phyloP scores from a whole-genome alignment of 2,113 vertebrate species.

The Neodontobutis hainanensis region DNA sequence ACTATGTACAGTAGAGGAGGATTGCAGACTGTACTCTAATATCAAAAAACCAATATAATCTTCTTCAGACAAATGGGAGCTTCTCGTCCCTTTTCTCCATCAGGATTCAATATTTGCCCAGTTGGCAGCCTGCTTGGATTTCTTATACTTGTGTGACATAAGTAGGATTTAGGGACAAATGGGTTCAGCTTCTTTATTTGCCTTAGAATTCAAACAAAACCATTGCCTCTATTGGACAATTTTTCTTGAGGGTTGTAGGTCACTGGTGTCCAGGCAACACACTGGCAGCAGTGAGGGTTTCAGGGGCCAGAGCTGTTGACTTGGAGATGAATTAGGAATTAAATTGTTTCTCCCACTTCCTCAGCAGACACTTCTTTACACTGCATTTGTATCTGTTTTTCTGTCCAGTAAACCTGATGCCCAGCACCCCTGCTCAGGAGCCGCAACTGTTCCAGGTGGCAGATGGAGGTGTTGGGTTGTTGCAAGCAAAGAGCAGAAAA shows the following conservation, averaged over 20 bases:
- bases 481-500: slow-evolving; percentile 87
- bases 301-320: slow-evolving; percentile 49
- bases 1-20: neutral
- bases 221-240: slow-evolving; percentile 36
- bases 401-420: slow-evolving; percentile 87
- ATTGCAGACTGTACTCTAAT: slow-evolving; percentile 18
- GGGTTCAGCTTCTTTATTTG: slow-evolving; percentile 42
- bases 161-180: slow-evolving; percentile 17
- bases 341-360: neutral
- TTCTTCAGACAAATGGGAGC: slow-evolving; percentile 15
- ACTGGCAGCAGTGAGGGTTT: slow-evolving; percentile 18
- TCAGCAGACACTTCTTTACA: neutral
- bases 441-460: slow-evolving; percentile 58
- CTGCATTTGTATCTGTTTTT: neutral
- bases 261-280: slow-evolving; percentile 56
- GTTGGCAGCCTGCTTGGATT: slow-evolving; percentile 18
- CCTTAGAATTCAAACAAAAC: slow-evolving; percentile 52
- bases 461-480: slow-evolving; percentile 18
- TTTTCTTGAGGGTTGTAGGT: slow-evolving; percentile 42
- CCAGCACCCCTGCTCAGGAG: slow-evolving; percentile 78
- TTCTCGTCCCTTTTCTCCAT: slow-evolving; percentile 29
- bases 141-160: slow-evolving; percentile 6
- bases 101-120: slow-evolving; percentile 40
- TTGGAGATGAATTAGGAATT: slow-evolving; percentile 51
- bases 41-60: slow-evolving; percentile 17